Evolutionary conservation across 2,113 vertebrate genomes (phyloP).

Genomic region (Peromyscus leucopus): DNA sequence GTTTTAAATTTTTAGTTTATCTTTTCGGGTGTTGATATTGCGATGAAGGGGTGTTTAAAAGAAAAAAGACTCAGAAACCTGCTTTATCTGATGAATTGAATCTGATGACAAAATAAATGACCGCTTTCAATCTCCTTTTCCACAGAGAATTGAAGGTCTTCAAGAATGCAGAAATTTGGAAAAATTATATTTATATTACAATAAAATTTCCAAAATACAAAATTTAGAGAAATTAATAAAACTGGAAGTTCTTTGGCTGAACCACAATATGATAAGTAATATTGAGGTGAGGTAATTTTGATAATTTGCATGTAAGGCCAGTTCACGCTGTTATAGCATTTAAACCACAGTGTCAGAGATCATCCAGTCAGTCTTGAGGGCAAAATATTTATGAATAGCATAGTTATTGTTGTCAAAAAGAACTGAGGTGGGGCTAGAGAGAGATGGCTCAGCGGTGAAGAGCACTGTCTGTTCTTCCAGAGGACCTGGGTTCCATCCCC

Average conservation of each 20-base stretch:
- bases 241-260: slow-evolving; percentile 90
- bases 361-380: not conserved
- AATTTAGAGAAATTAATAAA: slow-evolving; percentile 87
- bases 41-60: slow-evolving; percentile 56
- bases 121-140: not conserved
- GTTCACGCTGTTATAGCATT: not conserved
- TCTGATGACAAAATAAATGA: slow-evolving; percentile 46
- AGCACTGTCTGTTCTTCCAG: not conserved
- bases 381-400: slow-evolving; percentile 29
- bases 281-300: slow-evolving; percentile 87
- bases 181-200: slow-evolving; percentile 92
- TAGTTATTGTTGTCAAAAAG: slow-evolving; percentile 19
- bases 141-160: slow-evolving; percentile 89
- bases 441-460: not conserved
- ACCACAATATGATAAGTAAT: slow-evolving; percentile 89
- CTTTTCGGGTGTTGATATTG: slow-evolving; percentile 35
- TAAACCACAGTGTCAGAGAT: slow-evolving; percentile 10
- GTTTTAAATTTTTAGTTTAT: not conserved
- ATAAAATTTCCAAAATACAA: slow-evolving; percentile 89
- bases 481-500: not conserved
- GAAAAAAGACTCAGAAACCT: slow-evolving; percentile 16
- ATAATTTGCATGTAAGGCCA: slow-evolving; percentile 41
- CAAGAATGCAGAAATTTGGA: slow-evolving; percentile 87
- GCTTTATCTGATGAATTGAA: slow-evolving; percentile 12
- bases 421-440: not conserved